Percentiles rank a stretch among this genome's conserved stretches.
Evolutionary conservation across 2,797 vertebrate species (phyloP).

Genomic region (Xerus rutilus): DNA sequence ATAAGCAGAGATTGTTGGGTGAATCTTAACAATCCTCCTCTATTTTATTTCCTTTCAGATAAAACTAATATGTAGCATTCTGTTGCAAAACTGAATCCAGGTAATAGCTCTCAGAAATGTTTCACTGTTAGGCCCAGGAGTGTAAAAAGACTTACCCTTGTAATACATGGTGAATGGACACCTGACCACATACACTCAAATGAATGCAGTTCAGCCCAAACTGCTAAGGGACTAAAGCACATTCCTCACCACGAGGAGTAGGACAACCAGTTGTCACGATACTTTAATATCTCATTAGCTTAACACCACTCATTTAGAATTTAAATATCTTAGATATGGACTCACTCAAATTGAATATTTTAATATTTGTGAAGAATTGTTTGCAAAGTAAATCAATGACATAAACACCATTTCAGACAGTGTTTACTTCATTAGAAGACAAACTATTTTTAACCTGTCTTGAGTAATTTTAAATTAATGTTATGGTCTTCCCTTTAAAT

Average conservation of each 20-base stretch:
- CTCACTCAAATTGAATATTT: slow-evolving; percentile 60
- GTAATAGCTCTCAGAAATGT: not conserved
- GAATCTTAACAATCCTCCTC: not conserved
- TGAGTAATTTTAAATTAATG: slow-evolving; percentile 71
- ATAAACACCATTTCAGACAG: slow-evolving; percentile 64
- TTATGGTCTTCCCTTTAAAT: slow-evolving; percentile 67
- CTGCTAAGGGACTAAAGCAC: not conserved
- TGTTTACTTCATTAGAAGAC: slow-evolving; percentile 56
- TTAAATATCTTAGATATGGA: slow-evolving; percentile 56
- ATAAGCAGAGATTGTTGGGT: not conserved
- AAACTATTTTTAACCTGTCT: slow-evolving; percentile 71
- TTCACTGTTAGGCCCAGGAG: not conserved
- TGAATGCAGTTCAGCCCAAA: not conserved
- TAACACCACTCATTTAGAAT: slow-evolving; percentile 54
- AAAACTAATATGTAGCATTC: slow-evolving; percentile 41
- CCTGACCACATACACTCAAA: not conserved
- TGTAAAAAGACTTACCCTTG: not conserved
- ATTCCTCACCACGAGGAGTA: not conserved
- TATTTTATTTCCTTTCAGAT: slow-evolving; percentile 62
- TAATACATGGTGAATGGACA: not conserved
- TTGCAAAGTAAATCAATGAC: slow-evolving; percentile 68
- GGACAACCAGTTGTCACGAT: not conserved
- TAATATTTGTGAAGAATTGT: slow-evolving; percentile 42
- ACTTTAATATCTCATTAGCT: slow-evolving; percentile 65
- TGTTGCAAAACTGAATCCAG: not conserved